Evolutionary conservation across 1,140 invertebrate genomes (phyloP).

Genomic region (Drosophila kepulauana): DNA sequence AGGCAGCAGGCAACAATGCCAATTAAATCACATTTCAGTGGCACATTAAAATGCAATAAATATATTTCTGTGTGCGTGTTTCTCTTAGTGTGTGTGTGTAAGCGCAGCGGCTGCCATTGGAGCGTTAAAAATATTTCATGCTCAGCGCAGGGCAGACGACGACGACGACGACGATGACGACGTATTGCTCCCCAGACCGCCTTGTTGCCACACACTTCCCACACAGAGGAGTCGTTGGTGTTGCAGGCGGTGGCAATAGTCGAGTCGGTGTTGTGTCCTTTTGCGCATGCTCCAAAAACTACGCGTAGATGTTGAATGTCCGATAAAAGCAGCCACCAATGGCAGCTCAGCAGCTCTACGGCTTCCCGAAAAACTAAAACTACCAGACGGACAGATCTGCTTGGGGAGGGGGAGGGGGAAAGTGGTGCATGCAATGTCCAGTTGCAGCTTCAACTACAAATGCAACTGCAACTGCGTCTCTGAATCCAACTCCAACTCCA

Average conservation of each 20-base stretch:
- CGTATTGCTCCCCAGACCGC: neutral
- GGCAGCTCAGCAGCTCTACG: conserved; percentile 35
- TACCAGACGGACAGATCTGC: neutral
- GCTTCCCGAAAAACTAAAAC: conserved; percentile 55
- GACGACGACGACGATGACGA: neutral
- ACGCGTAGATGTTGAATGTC: conserved; percentile 55
- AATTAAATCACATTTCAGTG: conserved; percentile 79
- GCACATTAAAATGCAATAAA: conserved; percentile 81
- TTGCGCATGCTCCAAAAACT: conserved; percentile 60
- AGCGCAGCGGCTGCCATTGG: conserved; percentile 51
- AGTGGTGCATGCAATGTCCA: neutral
- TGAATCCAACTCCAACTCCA: neutral
- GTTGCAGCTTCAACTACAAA: conserved; percentile 1
- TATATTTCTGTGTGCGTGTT: conserved; percentile 38
- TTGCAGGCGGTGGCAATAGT: conserved; percentile 14
- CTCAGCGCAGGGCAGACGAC: conserved; percentile 19
- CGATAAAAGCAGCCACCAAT: conserved; percentile 67
- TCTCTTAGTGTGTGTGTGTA: conserved; percentile 5
- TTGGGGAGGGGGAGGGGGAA: neutral
- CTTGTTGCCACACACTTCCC: conserved; percentile 1
- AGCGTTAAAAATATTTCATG: conserved; percentile 77
- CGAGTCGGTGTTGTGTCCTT: conserved; percentile 34
- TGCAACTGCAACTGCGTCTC: neutral
- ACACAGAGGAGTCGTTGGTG: neutral
- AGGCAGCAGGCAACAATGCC: conserved; percentile 64